phyloP scores from a whole-genome alignment of 2,797 vertebrate species.

The Martes flavigula region DNA sequence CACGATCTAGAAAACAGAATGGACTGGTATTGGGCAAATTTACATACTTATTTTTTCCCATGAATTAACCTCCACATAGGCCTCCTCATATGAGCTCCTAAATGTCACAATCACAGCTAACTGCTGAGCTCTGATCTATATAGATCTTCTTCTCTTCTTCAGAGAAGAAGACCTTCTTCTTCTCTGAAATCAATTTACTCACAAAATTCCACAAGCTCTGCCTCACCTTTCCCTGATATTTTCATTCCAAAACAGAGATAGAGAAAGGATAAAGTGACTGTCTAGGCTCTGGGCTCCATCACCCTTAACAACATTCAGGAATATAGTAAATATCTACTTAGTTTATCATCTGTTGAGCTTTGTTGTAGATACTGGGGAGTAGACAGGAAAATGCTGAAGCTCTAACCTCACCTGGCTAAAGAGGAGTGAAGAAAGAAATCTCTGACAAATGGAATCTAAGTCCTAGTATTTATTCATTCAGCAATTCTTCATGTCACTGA shows the following conservation, averaged over 20 bases:
- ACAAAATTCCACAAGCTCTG: background rate
- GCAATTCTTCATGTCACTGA: background rate
- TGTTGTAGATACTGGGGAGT: background rate
- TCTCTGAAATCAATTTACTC: background rate
- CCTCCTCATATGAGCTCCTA: background rate
- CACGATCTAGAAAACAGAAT: background rate
- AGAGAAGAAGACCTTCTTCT: background rate
- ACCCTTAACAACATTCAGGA: background rate
- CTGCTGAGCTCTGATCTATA: background rate
- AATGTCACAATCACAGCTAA: background rate
- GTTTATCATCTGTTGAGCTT: background rate
- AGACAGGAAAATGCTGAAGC: background rate
- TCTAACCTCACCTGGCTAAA: background rate
- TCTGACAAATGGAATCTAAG: background rate
- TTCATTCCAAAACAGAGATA: slow-evolving; percentile 26
- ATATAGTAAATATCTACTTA: background rate
- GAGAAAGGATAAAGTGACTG: background rate
- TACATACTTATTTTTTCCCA: background rate
- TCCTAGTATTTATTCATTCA: background rate
- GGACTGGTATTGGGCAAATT: background rate
- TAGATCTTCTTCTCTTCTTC: too few relatives aligned
- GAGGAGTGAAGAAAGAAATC: background rate
- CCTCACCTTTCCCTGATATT: background rate
- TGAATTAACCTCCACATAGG: background rate
- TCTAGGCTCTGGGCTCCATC: background rate